Percentiles rank a stretch among this genome's conserved stretches.
Conservation (phyloP, 2,797 vertebrate species). For the Amphiprion clarkii region DNA sequence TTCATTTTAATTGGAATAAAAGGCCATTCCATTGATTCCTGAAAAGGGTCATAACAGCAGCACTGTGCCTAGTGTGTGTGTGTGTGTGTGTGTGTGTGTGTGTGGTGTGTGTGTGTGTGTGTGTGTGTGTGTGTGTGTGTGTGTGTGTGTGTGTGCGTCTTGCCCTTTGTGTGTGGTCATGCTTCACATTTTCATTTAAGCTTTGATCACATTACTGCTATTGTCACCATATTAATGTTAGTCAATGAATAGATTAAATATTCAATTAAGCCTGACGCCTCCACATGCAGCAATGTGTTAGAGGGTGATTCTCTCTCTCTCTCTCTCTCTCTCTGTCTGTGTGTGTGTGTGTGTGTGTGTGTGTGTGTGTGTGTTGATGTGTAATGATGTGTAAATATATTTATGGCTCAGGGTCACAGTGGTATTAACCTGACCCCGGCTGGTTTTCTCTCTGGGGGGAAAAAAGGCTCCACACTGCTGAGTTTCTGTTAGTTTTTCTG, state of each 20-base stretch:
- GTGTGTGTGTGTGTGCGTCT: conserved; percentile 22
- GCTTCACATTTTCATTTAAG: conserved; percentile 71
- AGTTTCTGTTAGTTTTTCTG: conserved; percentile 55
- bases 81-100: conserved; percentile 35
- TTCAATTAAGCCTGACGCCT: conserved; percentile 68
- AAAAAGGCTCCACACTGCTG: conserved; percentile 46
- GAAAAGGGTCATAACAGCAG: conserved; percentile 34
- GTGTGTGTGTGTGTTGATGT: conserved; percentile 34
- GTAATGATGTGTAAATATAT: conserved; percentile 87
- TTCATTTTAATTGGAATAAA: conserved; percentile 72
- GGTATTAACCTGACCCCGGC: conserved; percentile 81
- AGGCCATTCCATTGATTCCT: conserved; percentile 74
- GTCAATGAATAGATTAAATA: conserved; percentile 78
- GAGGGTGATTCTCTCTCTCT: conserved; percentile 31
- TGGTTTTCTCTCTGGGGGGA: conserved; percentile 59
- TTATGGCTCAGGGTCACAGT: conserved; percentile 82
- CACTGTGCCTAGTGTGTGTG: conserved; percentile 7
- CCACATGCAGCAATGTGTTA: conserved; percentile 42
- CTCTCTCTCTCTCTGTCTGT: conserved; percentile 7
- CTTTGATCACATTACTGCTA: conserved; percentile 68
- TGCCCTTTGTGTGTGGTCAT: conserved; percentile 58
- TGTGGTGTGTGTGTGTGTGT: conserved; percentile 34
- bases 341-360: conserved; percentile 42
- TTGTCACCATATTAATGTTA: conserved; percentile 71
- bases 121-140: conserved; percentile 31